phyloP scores from a whole-genome alignment of 2,113 vertebrate genomes.

The Aegotheles bennettii region DNA sequence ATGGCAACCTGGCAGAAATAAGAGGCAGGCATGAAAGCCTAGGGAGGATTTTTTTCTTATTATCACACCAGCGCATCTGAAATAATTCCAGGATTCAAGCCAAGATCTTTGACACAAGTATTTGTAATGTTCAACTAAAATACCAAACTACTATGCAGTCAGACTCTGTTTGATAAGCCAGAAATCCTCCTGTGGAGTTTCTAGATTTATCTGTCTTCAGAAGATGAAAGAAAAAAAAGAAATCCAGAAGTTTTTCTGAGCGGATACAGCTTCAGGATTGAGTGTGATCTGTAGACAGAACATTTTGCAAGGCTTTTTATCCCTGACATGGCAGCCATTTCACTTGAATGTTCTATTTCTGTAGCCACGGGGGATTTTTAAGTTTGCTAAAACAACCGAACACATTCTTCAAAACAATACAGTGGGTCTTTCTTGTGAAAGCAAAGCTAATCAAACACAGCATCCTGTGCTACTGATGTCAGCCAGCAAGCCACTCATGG shows the following conservation, averaged over 20 bases:
- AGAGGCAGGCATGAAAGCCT: not conserved
- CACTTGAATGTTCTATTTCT: conserved; percentile 9
- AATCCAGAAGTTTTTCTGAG: conserved; percentile 19
- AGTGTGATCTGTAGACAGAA: not conserved
- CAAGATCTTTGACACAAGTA: conserved; percentile 38
- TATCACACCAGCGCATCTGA: conserved; percentile 13
- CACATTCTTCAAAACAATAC: conserved; percentile 57
- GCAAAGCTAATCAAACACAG: conserved; percentile 52
- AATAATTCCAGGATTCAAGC: conserved; percentile 48
- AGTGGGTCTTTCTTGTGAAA: conserved; percentile 45
- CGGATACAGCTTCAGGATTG: not conserved
- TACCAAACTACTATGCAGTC: not conserved
- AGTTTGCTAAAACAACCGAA: conserved; percentile 39
- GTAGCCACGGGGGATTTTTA: not conserved
- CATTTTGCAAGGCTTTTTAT: conserved; percentile 2
- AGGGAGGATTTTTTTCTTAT: conserved; percentile 6
- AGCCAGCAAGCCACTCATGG: conserved; percentile 36
- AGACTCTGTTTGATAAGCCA: not conserved
- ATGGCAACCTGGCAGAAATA: conserved; percentile 12
- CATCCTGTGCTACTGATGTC: conserved; percentile 44
- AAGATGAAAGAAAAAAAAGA: not conserved
- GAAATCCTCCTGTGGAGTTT: conserved; percentile 2
- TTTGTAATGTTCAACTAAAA: conserved; percentile 25
- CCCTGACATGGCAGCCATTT: not conserved
- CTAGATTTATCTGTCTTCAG: not conserved